Percentiles rank a stretch among this genome's conserved stretches.
phyloP scores from a whole-genome alignment of 2,797 vertebrate species.

The Hybognathus amarus region DNA sequence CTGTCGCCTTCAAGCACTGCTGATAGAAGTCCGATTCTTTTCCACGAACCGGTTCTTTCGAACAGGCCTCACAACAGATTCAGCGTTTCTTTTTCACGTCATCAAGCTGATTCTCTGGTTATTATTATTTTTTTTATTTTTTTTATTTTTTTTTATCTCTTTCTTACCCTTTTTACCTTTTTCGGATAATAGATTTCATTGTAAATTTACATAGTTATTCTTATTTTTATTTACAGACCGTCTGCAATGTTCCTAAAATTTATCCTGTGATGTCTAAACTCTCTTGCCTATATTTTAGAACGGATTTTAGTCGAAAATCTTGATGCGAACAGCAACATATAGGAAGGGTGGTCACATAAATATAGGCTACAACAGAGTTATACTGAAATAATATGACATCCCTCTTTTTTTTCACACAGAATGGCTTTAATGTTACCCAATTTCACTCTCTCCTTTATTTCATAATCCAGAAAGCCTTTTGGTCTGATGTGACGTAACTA shows the following conservation, averaged over 20 bases:
- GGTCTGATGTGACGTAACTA: background rate
- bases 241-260: background rate
- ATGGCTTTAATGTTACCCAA: background rate
- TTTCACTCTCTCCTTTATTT: background rate
- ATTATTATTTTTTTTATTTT: too few species aligned
- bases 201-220: background rate
- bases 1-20: background rate
- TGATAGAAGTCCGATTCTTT: background rate
- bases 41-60: constrained; percentile 9
- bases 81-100: background rate
- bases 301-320: background rate
- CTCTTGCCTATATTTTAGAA: background rate
- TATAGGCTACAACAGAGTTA: background rate
- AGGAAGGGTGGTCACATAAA: background rate
- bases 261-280: background rate
- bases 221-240: background rate
- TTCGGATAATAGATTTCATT: background rate
- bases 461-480: background rate
- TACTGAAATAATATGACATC: background rate
- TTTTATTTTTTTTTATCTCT: too few species aligned
- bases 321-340: background rate
- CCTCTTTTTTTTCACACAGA: background rate
- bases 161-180: too few species aligned
- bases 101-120: too few species aligned
- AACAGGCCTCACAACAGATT: background rate